A percentile compares a stretch with the other conserved stretches of the same genome.
These are phyloP conservation scores for Pseudochromis fuscus DNA, from an alignment of 2,797 vertebrate species.

Conservation along the genomic window DNA sequence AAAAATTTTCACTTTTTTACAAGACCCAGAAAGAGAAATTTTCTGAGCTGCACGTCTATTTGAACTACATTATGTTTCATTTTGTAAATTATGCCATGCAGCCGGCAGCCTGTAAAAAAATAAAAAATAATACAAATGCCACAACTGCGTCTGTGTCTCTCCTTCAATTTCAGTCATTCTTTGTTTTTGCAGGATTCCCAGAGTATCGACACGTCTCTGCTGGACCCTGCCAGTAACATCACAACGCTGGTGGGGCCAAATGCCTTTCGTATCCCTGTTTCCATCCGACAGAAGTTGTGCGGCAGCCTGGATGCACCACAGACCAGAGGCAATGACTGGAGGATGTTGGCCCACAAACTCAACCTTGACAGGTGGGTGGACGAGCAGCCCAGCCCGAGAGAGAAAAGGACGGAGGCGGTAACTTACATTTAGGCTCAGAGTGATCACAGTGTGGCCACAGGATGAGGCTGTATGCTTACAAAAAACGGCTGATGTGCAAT, in stretches of 20 bases:
- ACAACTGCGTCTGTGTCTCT: not conserved
- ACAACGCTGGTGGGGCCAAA: slow-evolving; percentile 93
- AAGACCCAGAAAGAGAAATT: slow-evolving; percentile 9
- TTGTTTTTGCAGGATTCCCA: slow-evolving; percentile 87
- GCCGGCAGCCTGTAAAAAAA: not conserved
- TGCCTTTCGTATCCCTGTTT: slow-evolving; percentile 95
- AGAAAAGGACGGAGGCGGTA: slow-evolving; percentile 15
- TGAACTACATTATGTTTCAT: slow-evolving; percentile 36
- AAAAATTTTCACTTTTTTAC: slow-evolving; percentile 36
- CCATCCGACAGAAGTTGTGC: slow-evolving; percentile 96
- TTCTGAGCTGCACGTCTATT: slow-evolving; percentile 27
- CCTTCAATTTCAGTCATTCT: slow-evolving; percentile 2
- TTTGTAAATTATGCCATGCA: slow-evolving; percentile 31
- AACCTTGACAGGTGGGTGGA: slow-evolving; percentile 92
- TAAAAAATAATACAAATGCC: no score
- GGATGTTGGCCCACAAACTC: slow-evolving; percentile 98
- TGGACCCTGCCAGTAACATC: slow-evolving; percentile 92
- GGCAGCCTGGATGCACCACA: slow-evolving; percentile 97
- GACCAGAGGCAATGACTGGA: slow-evolving; percentile 98
- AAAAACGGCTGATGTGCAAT: slow-evolving; percentile 15
- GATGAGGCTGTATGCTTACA: slow-evolving; percentile 6
- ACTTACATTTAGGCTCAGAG: slow-evolving; percentile 12
- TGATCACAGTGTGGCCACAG: slow-evolving; percentile 20
- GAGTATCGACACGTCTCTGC: slow-evolving; percentile 90
- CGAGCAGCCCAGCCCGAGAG: not conserved